phyloP scores from a whole-genome alignment of 2,888 invertebrate species.

The Omphaloscelis lunosa region DNA sequence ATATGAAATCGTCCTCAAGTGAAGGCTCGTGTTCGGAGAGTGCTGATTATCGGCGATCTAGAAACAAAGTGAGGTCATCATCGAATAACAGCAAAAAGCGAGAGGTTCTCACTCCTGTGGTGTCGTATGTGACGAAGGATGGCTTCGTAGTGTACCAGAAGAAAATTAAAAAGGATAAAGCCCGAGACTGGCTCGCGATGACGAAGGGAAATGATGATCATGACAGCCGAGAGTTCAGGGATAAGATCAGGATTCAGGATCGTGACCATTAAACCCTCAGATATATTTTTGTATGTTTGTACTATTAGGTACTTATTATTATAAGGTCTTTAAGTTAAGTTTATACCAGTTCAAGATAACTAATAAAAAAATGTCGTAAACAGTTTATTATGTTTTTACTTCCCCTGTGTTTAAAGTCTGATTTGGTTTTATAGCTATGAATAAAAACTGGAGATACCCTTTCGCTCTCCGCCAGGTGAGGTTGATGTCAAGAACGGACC shows the following conservation, averaged over 20 bases:
- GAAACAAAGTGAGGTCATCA: constrained; percentile 35
- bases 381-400: background rate
- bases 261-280: constrained; percentile 20
- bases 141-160: constrained; percentile 86
- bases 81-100: constrained; percentile 63
- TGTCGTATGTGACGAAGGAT: constrained; percentile 85
- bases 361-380: constrained; percentile 15
- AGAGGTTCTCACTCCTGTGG: constrained; percentile 83
- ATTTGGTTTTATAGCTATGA: background rate
- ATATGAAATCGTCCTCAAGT: constrained; percentile 62
- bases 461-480: background rate
- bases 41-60: constrained; percentile 54
- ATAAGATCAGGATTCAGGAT: constrained; percentile 27
- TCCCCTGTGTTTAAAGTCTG: constrained; percentile 16
- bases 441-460: background rate
- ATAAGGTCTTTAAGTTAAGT: constrained; percentile 18
- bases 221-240: constrained; percentile 53
- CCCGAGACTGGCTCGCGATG: constrained; percentile 82
- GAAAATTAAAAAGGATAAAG: constrained; percentile 82
- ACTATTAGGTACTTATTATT: background rate
- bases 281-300: constrained; percentile 53
- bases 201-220: constrained; percentile 57
- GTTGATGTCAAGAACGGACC: background rate
- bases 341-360: background rate
- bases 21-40: constrained; percentile 67